A percentile compares a stretch with the other conserved stretches of the same genome.
phyloP scores from a whole-genome alignment of 2,797 vertebrate genomes.

The Phrynocephalus vlangalii region DNA sequence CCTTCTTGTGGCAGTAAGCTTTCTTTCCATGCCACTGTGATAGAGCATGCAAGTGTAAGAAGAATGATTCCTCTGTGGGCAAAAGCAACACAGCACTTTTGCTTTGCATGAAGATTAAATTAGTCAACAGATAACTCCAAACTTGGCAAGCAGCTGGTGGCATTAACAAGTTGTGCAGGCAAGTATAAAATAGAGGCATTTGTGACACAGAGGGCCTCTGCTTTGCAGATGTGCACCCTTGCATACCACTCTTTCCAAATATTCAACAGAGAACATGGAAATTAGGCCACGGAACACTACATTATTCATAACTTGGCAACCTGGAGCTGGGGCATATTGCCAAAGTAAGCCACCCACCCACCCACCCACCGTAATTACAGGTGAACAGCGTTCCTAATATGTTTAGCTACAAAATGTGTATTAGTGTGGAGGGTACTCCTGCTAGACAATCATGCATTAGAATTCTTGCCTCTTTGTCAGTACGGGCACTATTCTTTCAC shows the following conservation, averaged over 20 bases:
- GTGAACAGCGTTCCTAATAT: conserved; percentile 75
- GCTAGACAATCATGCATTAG: conserved; percentile 74
- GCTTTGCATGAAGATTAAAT: conserved; percentile 75
- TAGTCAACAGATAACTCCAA: conserved; percentile 70
- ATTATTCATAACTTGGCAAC: conserved; percentile 78
- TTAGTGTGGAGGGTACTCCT: conserved; percentile 69
- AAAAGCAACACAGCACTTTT: conserved; percentile 61
- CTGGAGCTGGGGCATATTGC: conserved; percentile 66
- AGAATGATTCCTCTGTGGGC: conserved; percentile 64
- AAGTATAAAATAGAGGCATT: conserved; percentile 75
- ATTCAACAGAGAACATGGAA: conserved; percentile 74
- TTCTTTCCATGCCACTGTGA: conserved; percentile 53
- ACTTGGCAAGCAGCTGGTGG: conserved; percentile 71
- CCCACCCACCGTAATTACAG: conserved; percentile 71
- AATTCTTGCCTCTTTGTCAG: conserved; percentile 72
- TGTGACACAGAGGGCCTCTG: conserved; percentile 30
- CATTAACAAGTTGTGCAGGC: conserved; percentile 77
- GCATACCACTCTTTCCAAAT: conserved; percentile 73
- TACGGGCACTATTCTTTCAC: conserved; percentile 67
- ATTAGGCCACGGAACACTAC: conserved; percentile 72
- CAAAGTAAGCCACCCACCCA: conserved; percentile 64
- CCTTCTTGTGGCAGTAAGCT: conserved; percentile 52
- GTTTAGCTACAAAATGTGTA: conserved; percentile 72
- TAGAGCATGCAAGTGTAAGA: conserved; percentile 69
- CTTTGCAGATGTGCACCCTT: conserved; percentile 65